Base-by-base conservation (phyloP, 2,888 invertebrate species). In the Meganola albula region DNA sequence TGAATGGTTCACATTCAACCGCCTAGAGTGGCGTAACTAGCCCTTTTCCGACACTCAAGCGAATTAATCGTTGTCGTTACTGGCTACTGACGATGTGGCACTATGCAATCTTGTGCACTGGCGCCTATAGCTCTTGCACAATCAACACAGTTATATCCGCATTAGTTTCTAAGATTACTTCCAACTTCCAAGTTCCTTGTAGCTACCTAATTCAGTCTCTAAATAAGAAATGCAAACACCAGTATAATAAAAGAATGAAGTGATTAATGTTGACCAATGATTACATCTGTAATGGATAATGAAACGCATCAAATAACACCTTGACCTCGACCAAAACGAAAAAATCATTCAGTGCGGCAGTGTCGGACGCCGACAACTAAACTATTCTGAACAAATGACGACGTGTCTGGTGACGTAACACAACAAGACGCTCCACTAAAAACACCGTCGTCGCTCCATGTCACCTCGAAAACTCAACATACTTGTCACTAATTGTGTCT, bases 251-350 rank as follows among this genome's bases (percentile, higher is more conserved):
- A n/a, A n/a, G n/a, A n/a, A n/a, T n/a, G n/a, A n/a, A n/a, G n/a
- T n/a, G n/a, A n/a, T n/a, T n/a, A n/a, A n/a, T n/a, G n/a, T n/a
- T n/a, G n/a, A n/a, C n/a, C n/a, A n/a, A n/a, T n/a, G n/a, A n/a
- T n/a, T n/a, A n/a, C n/a, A n/a, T n/a, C n/a, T n/a, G n/a, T n/a
- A 37, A 40, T 34, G 36, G 39, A 42, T 39, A 45, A 38, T 45
- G 36, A 44, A 47, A 32, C 40, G 32, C 48, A 47, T 44, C 38
- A 37, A 37, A 37, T 42, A 35, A 58, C 47, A 67, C 78, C 75
- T 79, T 79, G 79, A 77, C 80, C 75, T 79, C 72, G 69, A 58
- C 51, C 50, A 50, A 48, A 35, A 48, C 48, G 53, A 68, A 73
- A 72, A 68, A 64, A 53, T 57, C 55, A 58, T 69, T 69, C 73